Evolutionary conservation across 2,888 invertebrate species (phyloP).

Genomic region (Drosophila mettleri): DNA sequence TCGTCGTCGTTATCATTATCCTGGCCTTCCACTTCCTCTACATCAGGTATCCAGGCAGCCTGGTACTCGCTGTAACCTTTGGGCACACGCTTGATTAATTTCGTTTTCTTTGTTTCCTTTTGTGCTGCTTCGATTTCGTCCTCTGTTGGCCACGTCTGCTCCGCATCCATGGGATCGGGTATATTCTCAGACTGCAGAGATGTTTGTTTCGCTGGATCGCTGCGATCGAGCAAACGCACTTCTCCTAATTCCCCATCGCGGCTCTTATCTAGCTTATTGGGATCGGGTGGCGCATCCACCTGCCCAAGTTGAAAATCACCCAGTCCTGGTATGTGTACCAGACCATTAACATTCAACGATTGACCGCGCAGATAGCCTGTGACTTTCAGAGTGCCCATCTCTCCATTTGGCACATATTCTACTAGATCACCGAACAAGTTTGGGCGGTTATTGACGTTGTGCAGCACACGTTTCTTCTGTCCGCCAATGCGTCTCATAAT

Average conservation of each 20-base stretch:
- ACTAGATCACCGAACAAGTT: slow-evolving; percentile 93
- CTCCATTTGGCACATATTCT: slow-evolving; percentile 87
- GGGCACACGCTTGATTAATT: slow-evolving; percentile 92
- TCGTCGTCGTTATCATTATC: slow-evolving; percentile 85
- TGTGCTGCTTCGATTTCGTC: slow-evolving; percentile 93
- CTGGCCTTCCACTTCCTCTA: slow-evolving; percentile 87
- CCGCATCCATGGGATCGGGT: slow-evolving; percentile 96
- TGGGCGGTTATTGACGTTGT: slow-evolving; percentile 92
- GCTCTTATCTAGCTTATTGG: slow-evolving; percentile 87
- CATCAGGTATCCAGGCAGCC: slow-evolving; percentile 95
- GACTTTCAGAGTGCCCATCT: slow-evolving; percentile 90
- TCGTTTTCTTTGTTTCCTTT: slow-evolving; percentile 86
- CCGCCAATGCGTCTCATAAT: slow-evolving; percentile 90
- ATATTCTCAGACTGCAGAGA: slow-evolving; percentile 92
- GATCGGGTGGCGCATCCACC: slow-evolving; percentile 90
- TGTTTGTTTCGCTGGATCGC: slow-evolving; percentile 90
- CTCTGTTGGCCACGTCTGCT: slow-evolving; percentile 98
- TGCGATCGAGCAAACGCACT: slow-evolving; percentile 85
- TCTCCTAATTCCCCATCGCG: slow-evolving; percentile 72
- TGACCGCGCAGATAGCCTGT: slow-evolving; percentile 95
- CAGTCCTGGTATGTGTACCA: slow-evolving; percentile 95
- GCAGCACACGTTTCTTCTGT: slow-evolving; percentile 91
- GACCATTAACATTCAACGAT: slow-evolving; percentile 93
- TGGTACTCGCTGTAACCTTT: slow-evolving; percentile 99
- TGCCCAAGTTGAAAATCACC: slow-evolving; percentile 96